phyloP scores from a whole-genome alignment of 2,888 invertebrate genomes.

The Stramonita haemastoma region DNA sequence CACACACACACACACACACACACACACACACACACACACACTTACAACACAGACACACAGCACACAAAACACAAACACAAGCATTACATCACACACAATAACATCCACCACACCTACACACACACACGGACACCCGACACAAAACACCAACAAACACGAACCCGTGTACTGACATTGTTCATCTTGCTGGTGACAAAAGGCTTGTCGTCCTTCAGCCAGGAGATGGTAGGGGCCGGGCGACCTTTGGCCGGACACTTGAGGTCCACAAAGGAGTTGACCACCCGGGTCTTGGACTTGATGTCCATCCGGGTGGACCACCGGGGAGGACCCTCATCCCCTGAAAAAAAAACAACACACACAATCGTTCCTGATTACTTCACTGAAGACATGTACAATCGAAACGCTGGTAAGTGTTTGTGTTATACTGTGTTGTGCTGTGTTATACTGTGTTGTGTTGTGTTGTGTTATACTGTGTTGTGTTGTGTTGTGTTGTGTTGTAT shows the following conservation, averaged over 20 bases:
- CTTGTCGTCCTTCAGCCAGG: constrained; percentile 62
- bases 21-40: no score
- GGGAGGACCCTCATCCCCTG: constrained; percentile 30
- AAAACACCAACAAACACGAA: background rate
- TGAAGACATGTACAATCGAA: background rate
- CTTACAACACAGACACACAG: no score
- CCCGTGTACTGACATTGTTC: constrained; percentile 41
- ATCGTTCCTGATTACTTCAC: background rate
- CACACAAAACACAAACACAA: no score
- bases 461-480: no score
- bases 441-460: no score
- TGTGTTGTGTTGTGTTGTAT: no score
- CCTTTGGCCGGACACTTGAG: constrained; percentile 65
- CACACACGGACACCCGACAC: background rate
- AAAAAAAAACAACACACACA: background rate
- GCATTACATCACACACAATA: background rate
- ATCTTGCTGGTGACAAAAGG: constrained; percentile 46
- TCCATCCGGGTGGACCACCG: constrained; percentile 25
- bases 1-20: no score
- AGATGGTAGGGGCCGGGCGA: constrained; percentile 62
- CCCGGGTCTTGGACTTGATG: constrained; percentile 35
- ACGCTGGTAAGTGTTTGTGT: no score
- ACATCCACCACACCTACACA: background rate
- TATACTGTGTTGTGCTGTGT: no score
- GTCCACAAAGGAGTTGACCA: constrained; percentile 51